phyloP scores from a whole-genome alignment of 2,888 invertebrate species.

The Augiades crinisus region DNA sequence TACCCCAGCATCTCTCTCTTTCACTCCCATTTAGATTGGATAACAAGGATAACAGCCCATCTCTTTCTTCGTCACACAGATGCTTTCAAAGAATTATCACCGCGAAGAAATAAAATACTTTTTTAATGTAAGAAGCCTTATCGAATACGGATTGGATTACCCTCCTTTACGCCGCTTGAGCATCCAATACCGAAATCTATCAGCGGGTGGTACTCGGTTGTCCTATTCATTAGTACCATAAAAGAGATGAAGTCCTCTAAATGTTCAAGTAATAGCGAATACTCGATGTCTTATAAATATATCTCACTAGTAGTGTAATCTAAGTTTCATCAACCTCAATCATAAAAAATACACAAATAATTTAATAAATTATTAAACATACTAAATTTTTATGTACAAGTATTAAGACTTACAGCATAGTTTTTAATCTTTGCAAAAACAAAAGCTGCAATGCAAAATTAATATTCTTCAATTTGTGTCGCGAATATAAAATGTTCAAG shows the following conservation, averaged over 20 bases:
- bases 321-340: too few relatives aligned
- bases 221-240: not conserved
- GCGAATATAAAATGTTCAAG: not conserved
- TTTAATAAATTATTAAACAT: too few relatives aligned
- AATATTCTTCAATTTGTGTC: too few relatives aligned
- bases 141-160: slow-evolving; percentile 27
- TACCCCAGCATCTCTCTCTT: slow-evolving; percentile 46
- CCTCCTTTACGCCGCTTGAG: slow-evolving; percentile 36
- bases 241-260: not conserved
- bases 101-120: slow-evolving; percentile 35
- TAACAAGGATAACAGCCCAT: not conserved
- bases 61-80: slow-evolving; percentile 37
- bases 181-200: slow-evolving; percentile 2
- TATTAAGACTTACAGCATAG: too few relatives aligned
- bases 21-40: slow-evolving; percentile 31
- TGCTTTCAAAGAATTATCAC: slow-evolving; percentile 40
- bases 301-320: too few relatives aligned
- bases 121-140: slow-evolving; percentile 47
- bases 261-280: not conserved
- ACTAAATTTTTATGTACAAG: too few relatives aligned
- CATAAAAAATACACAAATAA: too few relatives aligned
- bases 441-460: too few relatives aligned
- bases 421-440: too few relatives aligned
- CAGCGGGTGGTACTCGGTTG: too few relatives aligned
- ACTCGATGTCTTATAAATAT: not conserved